Evolutionary conservation across 2,888 invertebrate species (phyloP).

Genomic region (Idaea biselata): DNA sequence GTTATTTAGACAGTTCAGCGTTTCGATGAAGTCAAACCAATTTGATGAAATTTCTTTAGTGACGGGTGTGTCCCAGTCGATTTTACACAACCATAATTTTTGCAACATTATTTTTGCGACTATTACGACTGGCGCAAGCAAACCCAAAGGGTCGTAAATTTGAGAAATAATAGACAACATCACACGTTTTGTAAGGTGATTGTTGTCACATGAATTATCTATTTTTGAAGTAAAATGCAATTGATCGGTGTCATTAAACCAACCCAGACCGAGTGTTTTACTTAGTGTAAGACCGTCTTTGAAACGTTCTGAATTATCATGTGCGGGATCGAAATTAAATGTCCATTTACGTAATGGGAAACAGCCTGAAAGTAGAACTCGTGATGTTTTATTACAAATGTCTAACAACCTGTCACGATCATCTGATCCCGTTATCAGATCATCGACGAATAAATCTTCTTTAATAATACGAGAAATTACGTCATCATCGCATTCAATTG

Average conservation of each 20-base stretch:
- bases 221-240: too few relatives aligned
- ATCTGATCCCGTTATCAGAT: constrained; percentile 22
- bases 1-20: background rate
- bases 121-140: constrained; percentile 12
- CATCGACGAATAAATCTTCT: constrained; percentile 25
- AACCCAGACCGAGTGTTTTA: constrained; percentile 20
- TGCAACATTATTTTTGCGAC: constrained; percentile 16
- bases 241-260: constrained; percentile 10
- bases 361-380: constrained; percentile 25
- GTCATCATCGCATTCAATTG: constrained; percentile 32
- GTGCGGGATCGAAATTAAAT: constrained; percentile 17
- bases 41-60: background rate
- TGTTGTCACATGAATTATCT: too few relatives aligned
- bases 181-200: constrained; percentile 13
- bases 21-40: background rate
- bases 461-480: constrained; percentile 25
- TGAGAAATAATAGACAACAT: constrained; percentile 20
- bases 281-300: background rate
- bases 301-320: background rate
- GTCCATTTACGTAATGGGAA: constrained; percentile 29
- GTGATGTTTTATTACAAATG: constrained; percentile 9
- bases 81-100: constrained; percentile 14
- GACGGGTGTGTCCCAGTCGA: constrained; percentile 18
- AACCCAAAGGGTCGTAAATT: constrained; percentile 23
- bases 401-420: constrained; percentile 13